Percentiles rank a stretch among this genome's conserved stretches.
Evolutionary conservation across 2,797 vertebrate species (phyloP).

Genomic region (Sebastes trivittatus): DNA sequence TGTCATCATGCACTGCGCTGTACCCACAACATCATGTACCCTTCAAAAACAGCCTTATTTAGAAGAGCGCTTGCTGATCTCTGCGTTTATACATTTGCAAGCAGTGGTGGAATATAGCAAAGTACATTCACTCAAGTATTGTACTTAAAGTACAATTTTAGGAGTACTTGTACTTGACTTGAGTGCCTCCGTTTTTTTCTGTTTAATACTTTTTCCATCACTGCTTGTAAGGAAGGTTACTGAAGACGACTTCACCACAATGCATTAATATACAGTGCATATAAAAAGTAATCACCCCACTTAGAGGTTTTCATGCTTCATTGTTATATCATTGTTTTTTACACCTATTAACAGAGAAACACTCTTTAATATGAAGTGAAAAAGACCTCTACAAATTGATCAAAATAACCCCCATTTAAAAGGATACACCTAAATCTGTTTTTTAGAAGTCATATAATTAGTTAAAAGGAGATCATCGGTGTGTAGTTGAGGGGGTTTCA

Average conservation of each 20-base stretch:
- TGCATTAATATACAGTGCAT: neutral
- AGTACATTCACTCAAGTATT: neutral
- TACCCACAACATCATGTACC: neutral
- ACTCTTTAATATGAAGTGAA: neutral
- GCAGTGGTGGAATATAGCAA: neutral
- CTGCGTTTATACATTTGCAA: neutral
- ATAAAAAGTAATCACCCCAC: neutral
- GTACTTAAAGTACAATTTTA: neutral
- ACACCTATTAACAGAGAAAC: neutral
- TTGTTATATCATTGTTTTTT: neutral
- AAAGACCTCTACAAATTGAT: neutral
- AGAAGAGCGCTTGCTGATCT: neutral
- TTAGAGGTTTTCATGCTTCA: neutral
- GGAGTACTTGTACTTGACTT: neutral
- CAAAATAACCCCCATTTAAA: neutral
- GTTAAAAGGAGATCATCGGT: neutral
- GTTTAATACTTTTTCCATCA: neutral
- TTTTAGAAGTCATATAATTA: neutral
- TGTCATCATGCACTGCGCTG: conserved; percentile 5
- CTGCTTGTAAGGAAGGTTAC: neutral
- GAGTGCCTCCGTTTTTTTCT: neutral
- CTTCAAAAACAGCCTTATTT: conserved; percentile 24
- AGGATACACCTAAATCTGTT: neutral
- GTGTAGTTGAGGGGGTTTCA: neutral
- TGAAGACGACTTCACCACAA: neutral